phyloP scores from a whole-genome alignment of 2,797 vertebrate genomes.

The Clarias laeviceps region DNA sequence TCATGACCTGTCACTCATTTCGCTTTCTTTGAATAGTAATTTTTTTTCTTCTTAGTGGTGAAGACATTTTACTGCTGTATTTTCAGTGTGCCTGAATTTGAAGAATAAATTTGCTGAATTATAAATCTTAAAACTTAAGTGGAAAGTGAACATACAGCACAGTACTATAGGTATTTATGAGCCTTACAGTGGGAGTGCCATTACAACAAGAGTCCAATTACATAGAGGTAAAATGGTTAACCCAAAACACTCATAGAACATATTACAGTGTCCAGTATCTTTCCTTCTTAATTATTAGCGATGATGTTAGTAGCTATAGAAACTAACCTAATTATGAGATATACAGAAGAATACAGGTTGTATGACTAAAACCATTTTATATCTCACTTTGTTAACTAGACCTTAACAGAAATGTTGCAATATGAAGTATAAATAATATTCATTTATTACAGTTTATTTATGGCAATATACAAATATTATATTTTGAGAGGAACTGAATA shows the following conservation, averaged over 20 bases:
- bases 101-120: background rate
- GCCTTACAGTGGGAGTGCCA: background rate
- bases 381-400: background rate
- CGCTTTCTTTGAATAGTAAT: background rate
- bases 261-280: background rate
- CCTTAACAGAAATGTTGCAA: background rate
- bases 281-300: background rate
- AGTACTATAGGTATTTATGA: background rate
- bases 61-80: background rate
- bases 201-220: background rate
- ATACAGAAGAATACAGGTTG: background rate
- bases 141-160: background rate
- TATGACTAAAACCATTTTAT: background rate
- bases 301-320: background rate
- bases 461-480: background rate
- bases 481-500: background rate
- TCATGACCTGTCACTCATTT: conserved; percentile 11
- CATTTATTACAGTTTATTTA: background rate
- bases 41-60: background rate
- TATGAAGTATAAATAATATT: too few species aligned
- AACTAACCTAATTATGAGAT: background rate
- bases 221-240: background rate
- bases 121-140: background rate
- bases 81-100: background rate
- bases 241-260: background rate